phyloP scores from a whole-genome alignment of 2,888 invertebrate species.

The Pyrrhosoma nymphula region DNA sequence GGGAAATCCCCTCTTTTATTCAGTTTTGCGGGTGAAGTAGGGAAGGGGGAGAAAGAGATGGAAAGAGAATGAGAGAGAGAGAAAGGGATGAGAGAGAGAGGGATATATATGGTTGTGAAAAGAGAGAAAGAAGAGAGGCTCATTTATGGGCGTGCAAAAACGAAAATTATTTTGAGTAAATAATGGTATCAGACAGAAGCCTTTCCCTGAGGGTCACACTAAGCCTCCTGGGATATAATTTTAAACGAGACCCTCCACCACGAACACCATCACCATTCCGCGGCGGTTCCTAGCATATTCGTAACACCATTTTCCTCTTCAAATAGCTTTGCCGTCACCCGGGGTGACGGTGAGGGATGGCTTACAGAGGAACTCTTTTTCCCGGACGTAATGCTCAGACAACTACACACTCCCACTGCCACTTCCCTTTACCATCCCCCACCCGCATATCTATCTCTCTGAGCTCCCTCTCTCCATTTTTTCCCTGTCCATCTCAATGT shows the following conservation, averaged over 20 bases:
- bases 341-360: background rate
- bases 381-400: too few species aligned
- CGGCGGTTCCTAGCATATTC: background rate
- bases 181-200: constrained; percentile 51
- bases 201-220: constrained; percentile 42
- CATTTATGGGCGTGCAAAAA: constrained; percentile 43
- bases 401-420: background rate
- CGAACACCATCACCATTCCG: background rate
- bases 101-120: background rate
- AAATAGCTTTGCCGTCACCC: background rate
- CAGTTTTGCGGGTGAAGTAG: background rate
- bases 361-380: background rate
- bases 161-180: constrained; percentile 60
- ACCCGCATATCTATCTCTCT: background rate
- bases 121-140: background rate
- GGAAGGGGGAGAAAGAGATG: background rate
- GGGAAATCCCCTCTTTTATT: background rate
- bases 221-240: constrained; percentile 53
- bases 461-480: background rate
- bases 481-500: too few species aligned
- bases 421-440: background rate
- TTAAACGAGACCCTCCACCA: constrained; percentile 31
- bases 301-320: background rate
- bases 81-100: background rate
- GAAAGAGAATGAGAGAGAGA: background rate